phyloP scores from a whole-genome alignment of 2,113 vertebrate species.

The Rhinichthys klamathensis region DNA sequence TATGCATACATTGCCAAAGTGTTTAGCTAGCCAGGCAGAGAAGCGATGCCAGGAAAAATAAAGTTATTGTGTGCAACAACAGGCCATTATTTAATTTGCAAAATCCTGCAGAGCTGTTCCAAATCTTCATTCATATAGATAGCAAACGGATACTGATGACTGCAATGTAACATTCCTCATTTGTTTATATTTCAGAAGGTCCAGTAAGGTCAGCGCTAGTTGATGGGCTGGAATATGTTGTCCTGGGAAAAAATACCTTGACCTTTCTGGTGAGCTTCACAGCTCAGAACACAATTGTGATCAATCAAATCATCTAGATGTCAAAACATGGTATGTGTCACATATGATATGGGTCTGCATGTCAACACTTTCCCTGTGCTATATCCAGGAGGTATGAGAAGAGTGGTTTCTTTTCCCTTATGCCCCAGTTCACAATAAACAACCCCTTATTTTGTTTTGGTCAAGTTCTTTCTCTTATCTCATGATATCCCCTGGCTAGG shows the following conservation, averaged over 20 bases:
- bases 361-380: slow-evolving; percentile 13
- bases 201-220: neutral
- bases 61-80: neutral
- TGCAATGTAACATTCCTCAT: slow-evolving; percentile 1
- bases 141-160: neutral
- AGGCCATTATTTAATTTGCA: neutral
- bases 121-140: neutral
- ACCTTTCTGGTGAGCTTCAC: neutral
- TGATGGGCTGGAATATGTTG: neutral
- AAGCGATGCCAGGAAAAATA: neutral
- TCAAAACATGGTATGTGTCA: slow-evolving; percentile 36
- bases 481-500: neutral
- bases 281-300: neutral
- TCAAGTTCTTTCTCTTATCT: neutral
- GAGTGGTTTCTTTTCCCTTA: neutral
- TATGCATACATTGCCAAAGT: neutral
- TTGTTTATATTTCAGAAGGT: neutral
- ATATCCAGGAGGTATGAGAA: neutral
- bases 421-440: neutral
- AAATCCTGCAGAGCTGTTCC: neutral
- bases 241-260: neutral
- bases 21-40: neutral
- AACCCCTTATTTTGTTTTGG: neutral
- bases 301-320: slow-evolving; percentile 15
- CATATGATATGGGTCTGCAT: neutral